Conservation (phyloP, 1,140 invertebrate genomes). For the Meloidogyne exigua region DNA sequence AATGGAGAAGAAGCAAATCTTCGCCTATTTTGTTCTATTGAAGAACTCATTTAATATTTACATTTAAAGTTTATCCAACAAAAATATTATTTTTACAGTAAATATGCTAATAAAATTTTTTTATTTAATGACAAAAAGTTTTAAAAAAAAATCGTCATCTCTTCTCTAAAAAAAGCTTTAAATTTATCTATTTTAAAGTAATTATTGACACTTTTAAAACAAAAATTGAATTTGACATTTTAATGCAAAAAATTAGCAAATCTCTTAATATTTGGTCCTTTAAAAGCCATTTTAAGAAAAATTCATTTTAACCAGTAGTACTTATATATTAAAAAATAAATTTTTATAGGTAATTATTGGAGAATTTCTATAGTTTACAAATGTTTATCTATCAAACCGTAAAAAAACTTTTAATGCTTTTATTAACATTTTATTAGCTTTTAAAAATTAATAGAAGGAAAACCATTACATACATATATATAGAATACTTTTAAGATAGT, state of each 20-base stretch:
- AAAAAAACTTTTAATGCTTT: not conserved
- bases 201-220: not conserved
- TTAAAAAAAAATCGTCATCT: not conserved
- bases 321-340: not conserved
- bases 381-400: not conserved
- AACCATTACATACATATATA: too few species aligned
- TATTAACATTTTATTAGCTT: not conserved
- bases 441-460: too few species aligned
- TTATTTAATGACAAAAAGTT: not conserved
- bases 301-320: not conserved
- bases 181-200: not conserved
- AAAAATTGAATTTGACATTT: slow-evolving; percentile 5
- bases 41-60: not conserved
- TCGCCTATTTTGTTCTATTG: not conserved
- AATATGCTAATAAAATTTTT: not conserved
- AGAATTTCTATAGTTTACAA: not conserved
- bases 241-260: not conserved
- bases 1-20: slow-evolving; percentile 5
- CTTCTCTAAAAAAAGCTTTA: not conserved
- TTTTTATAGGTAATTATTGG: not conserved
- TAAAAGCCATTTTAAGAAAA: not conserved
- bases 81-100: too few species aligned
- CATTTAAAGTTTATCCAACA: too few species aligned
- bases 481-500: not conserved
- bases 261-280: not conserved